Conservation (phyloP, 1,140 invertebrate species). For the Maconellicoccus hirsutus region DNA sequence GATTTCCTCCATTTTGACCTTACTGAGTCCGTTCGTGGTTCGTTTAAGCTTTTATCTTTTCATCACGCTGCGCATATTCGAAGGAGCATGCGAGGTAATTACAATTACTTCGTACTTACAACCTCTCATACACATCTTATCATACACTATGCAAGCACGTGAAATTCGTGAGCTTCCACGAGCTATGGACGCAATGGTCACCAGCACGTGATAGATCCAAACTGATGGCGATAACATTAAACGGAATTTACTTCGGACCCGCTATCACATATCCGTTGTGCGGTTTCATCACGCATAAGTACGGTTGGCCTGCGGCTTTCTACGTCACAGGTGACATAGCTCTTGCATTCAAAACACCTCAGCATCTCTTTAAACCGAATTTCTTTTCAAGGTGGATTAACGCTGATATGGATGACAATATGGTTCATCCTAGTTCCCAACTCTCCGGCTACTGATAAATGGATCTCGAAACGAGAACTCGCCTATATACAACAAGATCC, state of each 20-base stretch:
- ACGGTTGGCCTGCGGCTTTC: conserved; percentile 77
- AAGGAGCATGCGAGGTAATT: conserved; percentile 44
- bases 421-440: not conserved
- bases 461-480: not conserved
- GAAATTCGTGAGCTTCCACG: conserved; percentile 37
- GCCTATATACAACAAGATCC: not conserved
- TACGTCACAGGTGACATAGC: conserved; percentile 63
- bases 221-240: conserved; percentile 68
- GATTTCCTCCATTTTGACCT: conserved; percentile 42
- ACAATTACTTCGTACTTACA: too few relatives aligned
- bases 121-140: too few relatives aligned
- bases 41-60: conserved; percentile 31
- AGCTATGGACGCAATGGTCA: conserved; percentile 66
- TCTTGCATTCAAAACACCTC: not conserved
- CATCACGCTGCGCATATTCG: conserved; percentile 39
- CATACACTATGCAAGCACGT: too few relatives aligned
- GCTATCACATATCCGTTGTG: conserved; percentile 39
- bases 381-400: not conserved
- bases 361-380: not conserved
- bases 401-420: not conserved
- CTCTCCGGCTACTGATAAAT: not conserved
- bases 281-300: conserved; percentile 35
- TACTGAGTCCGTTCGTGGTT: conserved; percentile 29
- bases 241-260: conserved; percentile 35
- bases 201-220: conserved; percentile 64